phyloP scores from a whole-genome alignment of 1,140 invertebrate genomes.

The Riptortus pedestris region DNA sequence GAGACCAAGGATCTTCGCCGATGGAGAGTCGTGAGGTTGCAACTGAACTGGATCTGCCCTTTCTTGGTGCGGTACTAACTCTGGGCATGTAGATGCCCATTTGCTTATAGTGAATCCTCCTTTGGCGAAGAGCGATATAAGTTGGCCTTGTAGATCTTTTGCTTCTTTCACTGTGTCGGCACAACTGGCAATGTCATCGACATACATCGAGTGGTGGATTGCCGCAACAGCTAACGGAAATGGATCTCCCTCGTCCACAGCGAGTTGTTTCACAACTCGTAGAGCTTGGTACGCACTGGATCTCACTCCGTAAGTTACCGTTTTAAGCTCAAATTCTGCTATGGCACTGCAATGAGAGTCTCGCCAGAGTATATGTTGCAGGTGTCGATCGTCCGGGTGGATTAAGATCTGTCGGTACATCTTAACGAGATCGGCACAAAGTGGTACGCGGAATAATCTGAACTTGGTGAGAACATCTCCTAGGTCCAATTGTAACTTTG shows the following conservation, averaged over 20 bases:
- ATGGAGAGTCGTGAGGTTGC: no score
- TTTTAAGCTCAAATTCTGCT: background rate
- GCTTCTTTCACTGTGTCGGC: background rate
- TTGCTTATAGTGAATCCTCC: background rate
- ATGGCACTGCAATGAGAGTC: background rate
- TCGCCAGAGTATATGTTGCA: background rate
- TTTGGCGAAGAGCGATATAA: background rate
- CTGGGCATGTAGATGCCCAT: background rate
- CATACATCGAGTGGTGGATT: constrained; percentile 36
- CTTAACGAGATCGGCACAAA: no score
- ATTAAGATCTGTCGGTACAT: no score
- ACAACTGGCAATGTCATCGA: background rate
- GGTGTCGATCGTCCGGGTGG: no score
- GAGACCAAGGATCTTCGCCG: constrained; percentile 18
- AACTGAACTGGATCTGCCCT: no score
- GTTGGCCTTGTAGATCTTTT: background rate
- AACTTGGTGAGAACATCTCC: background rate
- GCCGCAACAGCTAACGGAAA: background rate
- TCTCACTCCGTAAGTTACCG: background rate
- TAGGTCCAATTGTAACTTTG: background rate
- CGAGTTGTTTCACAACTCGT: constrained; percentile 33
- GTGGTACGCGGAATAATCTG: background rate
- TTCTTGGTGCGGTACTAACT: no score
- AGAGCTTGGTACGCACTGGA: background rate
- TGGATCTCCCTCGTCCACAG: constrained; percentile 29